Percentiles rank a stretch among this genome's conserved stretches.
phyloP scores from a whole-genome alignment of 2,797 vertebrate species.

The Arvicola amphibius region DNA sequence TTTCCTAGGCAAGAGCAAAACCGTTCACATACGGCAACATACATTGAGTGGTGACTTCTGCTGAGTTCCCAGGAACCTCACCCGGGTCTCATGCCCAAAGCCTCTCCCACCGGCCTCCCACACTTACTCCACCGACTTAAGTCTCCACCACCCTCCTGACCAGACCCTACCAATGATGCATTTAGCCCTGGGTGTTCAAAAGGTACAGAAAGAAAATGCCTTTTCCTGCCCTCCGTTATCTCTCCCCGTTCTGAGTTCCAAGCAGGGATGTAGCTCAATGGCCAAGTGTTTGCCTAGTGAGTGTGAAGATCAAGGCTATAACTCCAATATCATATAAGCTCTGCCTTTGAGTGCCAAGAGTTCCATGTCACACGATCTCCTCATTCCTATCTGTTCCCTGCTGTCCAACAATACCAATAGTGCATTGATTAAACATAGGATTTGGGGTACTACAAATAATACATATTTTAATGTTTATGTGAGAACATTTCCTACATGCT shows the following conservation, averaged over 20 bases:
- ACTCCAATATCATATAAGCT: neutral
- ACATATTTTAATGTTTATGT: neutral
- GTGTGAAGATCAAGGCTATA: neutral
- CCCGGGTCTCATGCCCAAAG: neutral
- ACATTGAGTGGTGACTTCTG: neutral
- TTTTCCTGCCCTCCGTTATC: neutral
- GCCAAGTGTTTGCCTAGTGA: neutral
- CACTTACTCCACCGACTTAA: neutral
- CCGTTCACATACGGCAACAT: neutral
- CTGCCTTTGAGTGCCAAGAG: neutral
- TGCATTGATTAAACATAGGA: neutral
- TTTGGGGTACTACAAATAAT: neutral
- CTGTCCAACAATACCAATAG: neutral
- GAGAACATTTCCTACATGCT: neutral
- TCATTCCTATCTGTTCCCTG: neutral
- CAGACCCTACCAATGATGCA: neutral
- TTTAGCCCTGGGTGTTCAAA: neutral
- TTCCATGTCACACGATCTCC: neutral
- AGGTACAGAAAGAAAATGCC: neutral
- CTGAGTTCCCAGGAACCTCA: neutral
- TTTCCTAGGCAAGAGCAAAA: neutral
- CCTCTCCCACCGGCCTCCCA: neutral
- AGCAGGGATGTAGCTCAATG: neutral
- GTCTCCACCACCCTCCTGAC: neutral
- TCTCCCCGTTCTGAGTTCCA: neutral